These are phyloP conservation scores for Agonopterix heracliana DNA, from an alignment of 2,888 invertebrate genomes.

Conservation along the genomic window DNA sequence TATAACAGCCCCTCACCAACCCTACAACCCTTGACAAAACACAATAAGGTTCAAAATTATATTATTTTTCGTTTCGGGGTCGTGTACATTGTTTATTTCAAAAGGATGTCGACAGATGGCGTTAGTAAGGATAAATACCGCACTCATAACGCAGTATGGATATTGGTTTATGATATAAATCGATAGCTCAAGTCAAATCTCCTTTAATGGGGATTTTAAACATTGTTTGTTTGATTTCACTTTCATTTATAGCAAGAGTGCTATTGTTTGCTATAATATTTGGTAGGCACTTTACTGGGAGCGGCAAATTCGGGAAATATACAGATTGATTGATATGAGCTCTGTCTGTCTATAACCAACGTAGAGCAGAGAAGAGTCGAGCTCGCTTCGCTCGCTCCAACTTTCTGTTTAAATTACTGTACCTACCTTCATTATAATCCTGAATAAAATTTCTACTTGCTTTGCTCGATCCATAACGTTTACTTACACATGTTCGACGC, in stretches of 20 bases:
- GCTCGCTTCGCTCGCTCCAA: too few species aligned
- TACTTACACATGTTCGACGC: too few species aligned
- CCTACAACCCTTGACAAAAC: not conserved
- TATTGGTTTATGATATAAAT: slow-evolving; percentile 27
- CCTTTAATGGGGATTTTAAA: slow-evolving; percentile 29
- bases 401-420: too few species aligned
- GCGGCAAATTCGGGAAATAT: too few species aligned
- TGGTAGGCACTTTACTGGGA: too few species aligned
- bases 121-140: slow-evolving; percentile 47
- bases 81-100: not conserved
- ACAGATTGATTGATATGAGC: too few species aligned
- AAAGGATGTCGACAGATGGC: slow-evolving; percentile 54
- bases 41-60: not conserved
- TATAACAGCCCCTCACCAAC: not conserved
- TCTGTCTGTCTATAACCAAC: too few species aligned
- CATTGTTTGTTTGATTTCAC: slow-evolving; percentile 38
- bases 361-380: too few species aligned
- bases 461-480: too few species aligned
- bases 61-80: not conserved
- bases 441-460: too few species aligned
- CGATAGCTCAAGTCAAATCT: slow-evolving; percentile 19
- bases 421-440: too few species aligned
- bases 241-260: not conserved
- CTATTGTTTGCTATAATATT: too few species aligned
- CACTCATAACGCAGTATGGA: slow-evolving; percentile 33